These are phyloP conservation scores for Heliconius himera DNA, from an alignment of 1,140 invertebrate genomes.

Conservation along the genomic window DNA sequence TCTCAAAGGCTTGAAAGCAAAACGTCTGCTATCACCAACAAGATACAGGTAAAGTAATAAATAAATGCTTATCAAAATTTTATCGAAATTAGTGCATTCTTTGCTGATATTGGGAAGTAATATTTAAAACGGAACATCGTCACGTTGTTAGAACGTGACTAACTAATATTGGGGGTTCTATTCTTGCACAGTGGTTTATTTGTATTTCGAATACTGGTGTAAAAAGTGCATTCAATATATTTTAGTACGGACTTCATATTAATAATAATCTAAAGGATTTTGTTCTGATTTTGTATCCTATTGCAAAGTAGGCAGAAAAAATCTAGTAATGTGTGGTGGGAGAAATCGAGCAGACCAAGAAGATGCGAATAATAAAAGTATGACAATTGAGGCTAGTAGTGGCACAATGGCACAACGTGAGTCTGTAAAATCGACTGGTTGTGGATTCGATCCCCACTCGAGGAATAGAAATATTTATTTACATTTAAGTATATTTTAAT, in stretches of 20 bases:
- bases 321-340: no score
- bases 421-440: no score
- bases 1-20: background rate
- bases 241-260: background rate
- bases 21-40: background rate
- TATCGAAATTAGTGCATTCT: slow-evolving; percentile 10
- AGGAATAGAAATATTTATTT: no score
- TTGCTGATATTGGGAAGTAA: background rate
- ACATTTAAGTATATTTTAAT: no score
- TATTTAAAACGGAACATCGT: background rate
- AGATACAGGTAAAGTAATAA: slow-evolving; percentile 13
- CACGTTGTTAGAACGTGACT: background rate
- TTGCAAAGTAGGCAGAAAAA: background rate
- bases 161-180: background rate
- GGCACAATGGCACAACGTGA: no score
- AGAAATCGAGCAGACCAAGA: no score
- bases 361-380: no score
- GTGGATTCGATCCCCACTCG: no score
- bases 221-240: background rate
- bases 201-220: background rate
- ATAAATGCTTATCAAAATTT: slow-evolving; percentile 1
- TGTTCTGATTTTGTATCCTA: background rate
- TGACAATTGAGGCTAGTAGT: no score
- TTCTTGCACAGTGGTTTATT: background rate
- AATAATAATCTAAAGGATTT: background rate